A percentile compares a stretch with the other conserved stretches of the same genome.
Conservation (phyloP, 1,140 invertebrate genomes). For the Cyrtorhinus lividipennis region DNA sequence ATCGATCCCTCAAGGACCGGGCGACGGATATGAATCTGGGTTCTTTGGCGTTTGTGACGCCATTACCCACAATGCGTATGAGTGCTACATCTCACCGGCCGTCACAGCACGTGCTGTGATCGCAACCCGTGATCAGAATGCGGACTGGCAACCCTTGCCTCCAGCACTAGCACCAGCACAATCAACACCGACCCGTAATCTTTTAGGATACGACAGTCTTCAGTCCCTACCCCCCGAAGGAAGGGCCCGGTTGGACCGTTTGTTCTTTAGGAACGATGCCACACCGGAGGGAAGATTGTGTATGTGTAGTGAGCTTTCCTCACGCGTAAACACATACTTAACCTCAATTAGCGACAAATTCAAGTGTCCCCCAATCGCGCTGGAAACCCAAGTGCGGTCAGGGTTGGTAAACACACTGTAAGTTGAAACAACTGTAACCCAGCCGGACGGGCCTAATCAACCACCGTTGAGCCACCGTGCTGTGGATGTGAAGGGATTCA, state of each 20-base stretch:
- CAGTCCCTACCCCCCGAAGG: neutral
- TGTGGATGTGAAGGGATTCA: neutral
- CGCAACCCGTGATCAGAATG: neutral
- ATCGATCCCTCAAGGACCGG: neutral
- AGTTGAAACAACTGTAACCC: no score
- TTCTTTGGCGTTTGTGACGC: neutral
- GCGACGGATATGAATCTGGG: neutral
- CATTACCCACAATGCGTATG: slow-evolving; percentile 6
- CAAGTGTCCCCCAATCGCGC: neutral
- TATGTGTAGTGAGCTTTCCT: neutral
- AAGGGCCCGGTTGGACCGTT: neutral
- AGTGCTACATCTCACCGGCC: neutral
- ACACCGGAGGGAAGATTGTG: neutral
- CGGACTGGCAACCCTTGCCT: neutral
- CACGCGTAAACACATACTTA: neutral
- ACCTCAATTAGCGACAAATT: neutral
- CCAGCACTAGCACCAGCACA: neutral
- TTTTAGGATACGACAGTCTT: neutral
- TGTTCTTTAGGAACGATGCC: neutral
- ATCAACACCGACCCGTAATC: neutral
- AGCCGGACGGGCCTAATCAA: no score
- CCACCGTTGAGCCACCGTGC: neutral
- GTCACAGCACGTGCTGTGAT: neutral
- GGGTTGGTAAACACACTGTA: neutral
- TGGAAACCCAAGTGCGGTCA: neutral